Base-by-base conservation (phyloP, 2,797 vertebrate species). In the Micrastur ruficollis region DNA sequence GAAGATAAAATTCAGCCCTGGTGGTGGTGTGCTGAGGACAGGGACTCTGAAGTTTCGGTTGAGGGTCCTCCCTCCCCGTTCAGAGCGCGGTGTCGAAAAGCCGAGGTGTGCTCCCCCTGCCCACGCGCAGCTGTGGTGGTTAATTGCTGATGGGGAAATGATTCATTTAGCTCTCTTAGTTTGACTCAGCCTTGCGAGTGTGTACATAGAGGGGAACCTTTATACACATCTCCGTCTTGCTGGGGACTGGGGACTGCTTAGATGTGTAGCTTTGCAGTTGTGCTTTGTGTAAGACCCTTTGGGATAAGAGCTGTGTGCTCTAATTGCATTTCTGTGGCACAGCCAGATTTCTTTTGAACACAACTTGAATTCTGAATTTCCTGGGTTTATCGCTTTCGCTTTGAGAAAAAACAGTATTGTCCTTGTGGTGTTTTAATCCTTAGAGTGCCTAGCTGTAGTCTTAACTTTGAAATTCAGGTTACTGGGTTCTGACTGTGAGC, bases 81-180 rank as follows among this genome's bases (percentile, higher is more conserved):
- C 44, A 18, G 44, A 44, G 44, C 44, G 18, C 15, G 12, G 16
- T 11, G 46, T 14, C 1, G 2, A 32, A 38, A 52, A 53, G 53
- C 44, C 0, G 1, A 49, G 66, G 14, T 9, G 40, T 15, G 1
- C 32, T 42, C 11, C 14, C 12, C 7, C 25, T 49, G 36, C 29
- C 44, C 59, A 34, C 14, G 1, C 0, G 0, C 15, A 12, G 22
- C 2, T 26, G 22, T 7, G 31, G 22, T 19, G 62, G 36, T 49
- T 61, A 42, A 73, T 86, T 38, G 2, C 62, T 29, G 7, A 9
- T 7, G 38, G 27, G 16, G 17, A 47, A 79, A 53, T 3, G 1
- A 78, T 38, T 36, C 31, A 13, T 13, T 27, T 6, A 4, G 19
- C 55, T 36, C 63, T 55, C 23, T 14, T 22, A 7, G 29, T 53